phyloP scores from a whole-genome alignment of 2,113 vertebrate genomes.

The Heterotis niloticus region DNA sequence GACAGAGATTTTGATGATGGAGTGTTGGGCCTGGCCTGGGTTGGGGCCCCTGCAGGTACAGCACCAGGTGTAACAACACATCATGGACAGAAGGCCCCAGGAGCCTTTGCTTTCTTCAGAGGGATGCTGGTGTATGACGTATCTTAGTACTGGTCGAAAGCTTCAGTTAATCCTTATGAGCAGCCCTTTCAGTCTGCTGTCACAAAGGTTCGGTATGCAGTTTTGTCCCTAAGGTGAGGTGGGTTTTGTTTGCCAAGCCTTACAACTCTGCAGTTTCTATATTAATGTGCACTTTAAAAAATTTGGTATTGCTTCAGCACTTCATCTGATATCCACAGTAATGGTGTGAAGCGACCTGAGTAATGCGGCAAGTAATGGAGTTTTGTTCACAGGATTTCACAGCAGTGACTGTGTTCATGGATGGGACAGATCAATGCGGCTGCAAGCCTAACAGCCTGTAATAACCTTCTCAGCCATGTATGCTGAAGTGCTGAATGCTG shows the following conservation, averaged over 20 bases:
- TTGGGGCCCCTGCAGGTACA: slow-evolving; percentile 93
- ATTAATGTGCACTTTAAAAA: neutral
- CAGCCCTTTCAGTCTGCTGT: neutral
- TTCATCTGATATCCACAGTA: neutral
- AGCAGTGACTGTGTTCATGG: neutral
- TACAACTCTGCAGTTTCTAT: neutral
- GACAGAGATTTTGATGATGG: slow-evolving; percentile 97
- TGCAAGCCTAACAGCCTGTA: slow-evolving; percentile 4
- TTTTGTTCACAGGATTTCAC: neutral
- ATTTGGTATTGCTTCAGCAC: neutral
- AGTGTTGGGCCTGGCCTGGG: slow-evolving; percentile 94
- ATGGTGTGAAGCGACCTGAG: neutral
- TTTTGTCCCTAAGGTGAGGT: neutral
- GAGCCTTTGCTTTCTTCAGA: neutral
- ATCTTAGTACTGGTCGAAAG: neutral
- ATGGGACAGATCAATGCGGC: slow-evolving; percentile 8
- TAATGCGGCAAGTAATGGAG: neutral
- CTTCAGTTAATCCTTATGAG: slow-evolving; percentile 19
- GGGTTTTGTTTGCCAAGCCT: neutral
- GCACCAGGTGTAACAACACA: neutral
- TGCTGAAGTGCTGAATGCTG: neutral
- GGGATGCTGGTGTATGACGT: neutral
- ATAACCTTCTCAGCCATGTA: neutral
- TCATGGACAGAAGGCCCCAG: too few relatives aligned
- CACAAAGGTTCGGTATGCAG: neutral